A percentile compares a stretch with the other conserved stretches of the same genome.
These are phyloP conservation scores for Albula glossodonta DNA, from an alignment of 2,113 vertebrate species.

Conservation along the genomic window DNA sequence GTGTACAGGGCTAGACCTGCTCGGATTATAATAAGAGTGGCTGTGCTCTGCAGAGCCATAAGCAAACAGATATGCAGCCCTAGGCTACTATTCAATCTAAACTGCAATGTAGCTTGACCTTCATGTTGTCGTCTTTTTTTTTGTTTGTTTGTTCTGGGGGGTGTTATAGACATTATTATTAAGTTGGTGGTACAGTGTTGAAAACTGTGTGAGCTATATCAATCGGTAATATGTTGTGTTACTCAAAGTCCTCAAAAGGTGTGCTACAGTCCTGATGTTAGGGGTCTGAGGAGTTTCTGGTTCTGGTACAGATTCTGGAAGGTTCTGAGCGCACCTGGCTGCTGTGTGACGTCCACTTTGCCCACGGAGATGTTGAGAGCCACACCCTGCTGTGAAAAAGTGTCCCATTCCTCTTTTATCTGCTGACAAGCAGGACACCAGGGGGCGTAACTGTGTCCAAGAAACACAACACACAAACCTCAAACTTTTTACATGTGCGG, in stretches of 20 bases:
- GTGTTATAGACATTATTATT: too few relatives aligned
- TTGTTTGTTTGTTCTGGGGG: too few relatives aligned
- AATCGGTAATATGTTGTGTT: too few relatives aligned
- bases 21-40: not conserved
- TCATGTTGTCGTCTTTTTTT: too few relatives aligned
- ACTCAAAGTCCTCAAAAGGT: too few relatives aligned
- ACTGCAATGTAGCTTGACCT: not conserved
- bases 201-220: too few relatives aligned
- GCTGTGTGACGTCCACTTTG: slow-evolving; percentile 83
- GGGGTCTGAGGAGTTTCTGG: not conserved
- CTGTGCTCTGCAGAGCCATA: not conserved
- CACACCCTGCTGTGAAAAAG: slow-evolving; percentile 69
- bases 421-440: slow-evolving; percentile 87
- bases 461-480: not conserved
- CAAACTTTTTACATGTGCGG: not conserved
- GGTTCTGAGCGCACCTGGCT: slow-evolving; percentile 71
- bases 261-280: not conserved
- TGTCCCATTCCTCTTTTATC: slow-evolving; percentile 80
- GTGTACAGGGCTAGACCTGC: not conserved
- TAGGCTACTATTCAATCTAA: not conserved
- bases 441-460: slow-evolving; percentile 74
- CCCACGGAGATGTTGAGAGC: slow-evolving; percentile 72
- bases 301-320: not conserved
- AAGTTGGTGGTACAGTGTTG: too few relatives aligned
- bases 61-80: not conserved